These are phyloP conservation scores for Archaeoteleia sp. DNA, from an alignment of 2,888 invertebrate species.

Conservation along the genomic window DNA sequence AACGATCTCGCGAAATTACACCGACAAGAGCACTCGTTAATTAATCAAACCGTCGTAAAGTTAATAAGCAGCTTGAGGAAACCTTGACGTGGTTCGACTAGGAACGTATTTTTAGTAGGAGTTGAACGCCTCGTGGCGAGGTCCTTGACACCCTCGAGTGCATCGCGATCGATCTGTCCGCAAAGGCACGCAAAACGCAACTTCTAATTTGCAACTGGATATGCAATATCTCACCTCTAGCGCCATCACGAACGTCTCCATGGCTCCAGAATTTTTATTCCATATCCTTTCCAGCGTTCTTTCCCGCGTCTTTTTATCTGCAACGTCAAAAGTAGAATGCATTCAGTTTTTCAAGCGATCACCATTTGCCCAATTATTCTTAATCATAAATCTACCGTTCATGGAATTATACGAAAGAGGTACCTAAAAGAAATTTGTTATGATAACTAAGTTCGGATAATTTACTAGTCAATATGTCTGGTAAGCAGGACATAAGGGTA, in stretches of 20 bases:
- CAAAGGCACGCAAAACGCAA: slow-evolving; percentile 19
- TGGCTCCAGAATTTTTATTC: slow-evolving; percentile 77
- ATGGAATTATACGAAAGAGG: background rate
- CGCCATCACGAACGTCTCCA: slow-evolving; percentile 77
- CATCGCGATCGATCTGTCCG: slow-evolving; percentile 47
- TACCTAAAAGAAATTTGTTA: background rate
- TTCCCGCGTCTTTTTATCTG: slow-evolving; percentile 79
- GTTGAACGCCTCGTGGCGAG: slow-evolving; percentile 39
- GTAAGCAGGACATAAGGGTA: no score
- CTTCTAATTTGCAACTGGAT: slow-evolving; percentile 17
- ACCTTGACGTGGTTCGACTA: slow-evolving; percentile 17
- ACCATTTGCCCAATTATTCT: background rate
- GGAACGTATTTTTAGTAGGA: slow-evolving; percentile 35
- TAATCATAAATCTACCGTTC: no score
- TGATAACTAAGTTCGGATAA: no score
- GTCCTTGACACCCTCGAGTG: slow-evolving; percentile 43
- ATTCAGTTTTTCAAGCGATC: background rate
- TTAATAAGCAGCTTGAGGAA: slow-evolving; percentile 9
- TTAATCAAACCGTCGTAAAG: no score
- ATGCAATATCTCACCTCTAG: slow-evolving; percentile 76
- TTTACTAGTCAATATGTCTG: no score
- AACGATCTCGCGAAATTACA: no score
- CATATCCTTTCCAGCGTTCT: slow-evolving; percentile 78
- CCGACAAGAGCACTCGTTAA: no score
- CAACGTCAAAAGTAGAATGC: slow-evolving; percentile 4